Evolutionary conservation across 2,888 invertebrate genomes (phyloP), one percentile per base, ranked within the genome.

Genomic region (Hyppa rectilinea): DNA sequence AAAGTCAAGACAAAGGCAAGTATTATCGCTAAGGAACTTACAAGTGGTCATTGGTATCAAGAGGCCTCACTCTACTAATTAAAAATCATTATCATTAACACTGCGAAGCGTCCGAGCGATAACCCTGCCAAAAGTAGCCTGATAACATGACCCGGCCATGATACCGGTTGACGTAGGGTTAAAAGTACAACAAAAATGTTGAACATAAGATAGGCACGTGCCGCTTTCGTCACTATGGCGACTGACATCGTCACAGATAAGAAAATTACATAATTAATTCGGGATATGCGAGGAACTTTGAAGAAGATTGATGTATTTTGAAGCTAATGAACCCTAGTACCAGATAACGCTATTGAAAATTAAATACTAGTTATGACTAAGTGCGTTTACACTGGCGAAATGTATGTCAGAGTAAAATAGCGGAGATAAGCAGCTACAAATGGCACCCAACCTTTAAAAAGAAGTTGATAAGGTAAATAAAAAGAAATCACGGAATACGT

Each of bases 181-280:
- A 78, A 71, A 82, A 82, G 77, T 80, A 82, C 80, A 77, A 72
- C 31, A 72, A 70, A 58, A 63, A 71, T 56, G 55, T 70, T 67
- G 60, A 66, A 60, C 70, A 68, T 71, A 74, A n/a, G 71, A 56
- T 60, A 45, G 65, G 47, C 78, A 59, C 75, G 65, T 75, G 82
- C 75, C 61, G 14, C 2, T 60, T 59, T 63, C 70, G 79, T 72
- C 79, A 79, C 49, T 67, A 58, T 66, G 31, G 67, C 23, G 31
- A 52, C 63, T 20, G 43, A 31, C 40, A 40, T 55, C 59, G 50
- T 68, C 68, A 71, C 4, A 31, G 67, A 71, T 68, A 75, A 67
- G n/a, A 14, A 45, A 50, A 59, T 70, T 78, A 65, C 64, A 70
- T 66, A 81, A 80, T 12, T 12, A 14, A 31, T 38, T 43, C 38